A percentile compares a stretch with the other conserved stretches of the same genome.
phyloP scores from a whole-genome alignment of 2,113 vertebrate genomes.

The Cyprinodon variegatus region DNA sequence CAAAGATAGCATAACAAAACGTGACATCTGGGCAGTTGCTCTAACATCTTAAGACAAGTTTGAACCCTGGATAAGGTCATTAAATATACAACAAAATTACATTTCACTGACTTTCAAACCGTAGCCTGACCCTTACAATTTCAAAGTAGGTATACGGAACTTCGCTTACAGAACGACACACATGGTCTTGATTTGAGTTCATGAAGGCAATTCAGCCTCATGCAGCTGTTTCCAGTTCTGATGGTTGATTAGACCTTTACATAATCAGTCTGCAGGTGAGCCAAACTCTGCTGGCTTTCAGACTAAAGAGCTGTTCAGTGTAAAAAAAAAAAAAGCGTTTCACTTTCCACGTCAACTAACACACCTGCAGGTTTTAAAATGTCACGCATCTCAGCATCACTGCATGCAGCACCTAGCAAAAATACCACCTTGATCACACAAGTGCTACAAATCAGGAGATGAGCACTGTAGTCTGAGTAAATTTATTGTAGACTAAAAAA shows the following conservation, averaged over 20 bases:
- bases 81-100: too few species aligned
- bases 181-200: neutral
- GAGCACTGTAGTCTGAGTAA: neutral
- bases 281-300: neutral
- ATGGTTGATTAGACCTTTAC: neutral
- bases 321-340: neutral
- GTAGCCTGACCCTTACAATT: neutral
- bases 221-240: conserved; percentile 5
- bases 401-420: neutral
- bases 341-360: neutral
- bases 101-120: neutral
- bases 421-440: neutral
- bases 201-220: neutral
- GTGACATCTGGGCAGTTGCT: too few species aligned
- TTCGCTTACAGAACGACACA: neutral
- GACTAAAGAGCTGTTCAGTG: neutral
- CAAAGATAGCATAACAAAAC: too few species aligned
- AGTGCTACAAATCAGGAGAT: neutral
- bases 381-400: neutral
- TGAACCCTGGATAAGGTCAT: neutral
- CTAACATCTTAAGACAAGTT: neutral
- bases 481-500: neutral
- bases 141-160: neutral
- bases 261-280: neutral
- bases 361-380: neutral